phyloP scores from a whole-genome alignment of 2,888 invertebrate genomes.

The Lingula anatina region DNA sequence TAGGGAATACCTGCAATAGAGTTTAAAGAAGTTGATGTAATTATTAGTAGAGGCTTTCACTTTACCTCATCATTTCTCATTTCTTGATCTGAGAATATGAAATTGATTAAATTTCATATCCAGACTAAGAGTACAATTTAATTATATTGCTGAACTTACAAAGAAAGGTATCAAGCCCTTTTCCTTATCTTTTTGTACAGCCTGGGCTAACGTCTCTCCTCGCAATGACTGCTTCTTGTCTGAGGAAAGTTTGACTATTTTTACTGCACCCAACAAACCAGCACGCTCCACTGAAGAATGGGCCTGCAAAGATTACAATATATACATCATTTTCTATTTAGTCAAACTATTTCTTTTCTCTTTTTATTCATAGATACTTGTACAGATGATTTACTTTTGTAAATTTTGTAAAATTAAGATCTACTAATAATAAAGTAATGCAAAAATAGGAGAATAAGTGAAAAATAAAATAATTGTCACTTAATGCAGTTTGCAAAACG shows the following conservation, averaged over 20 bases:
- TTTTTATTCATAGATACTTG: background rate
- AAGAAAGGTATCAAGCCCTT: conserved; percentile 48
- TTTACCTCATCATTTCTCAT: too few species aligned
- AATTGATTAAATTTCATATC: too few species aligned
- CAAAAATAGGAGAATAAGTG: too few species aligned
- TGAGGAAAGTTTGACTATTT: conserved; percentile 30
- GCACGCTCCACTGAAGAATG: conserved; percentile 50
- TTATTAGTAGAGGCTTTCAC: too few species aligned
- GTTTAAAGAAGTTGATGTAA: background rate
- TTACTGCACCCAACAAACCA: conserved; percentile 38
- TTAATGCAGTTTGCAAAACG: too few species aligned
- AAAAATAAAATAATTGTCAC: too few species aligned
- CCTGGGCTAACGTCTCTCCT: conserved; percentile 26
- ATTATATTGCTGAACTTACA: too few species aligned
- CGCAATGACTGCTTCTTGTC: conserved; percentile 31
- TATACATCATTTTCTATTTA: too few species aligned
- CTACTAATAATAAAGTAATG: too few species aligned
- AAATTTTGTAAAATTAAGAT: background rate
- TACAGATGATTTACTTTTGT: background rate
- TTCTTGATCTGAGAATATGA: too few species aligned
- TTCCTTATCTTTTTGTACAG: conserved; percentile 36
- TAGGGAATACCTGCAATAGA: background rate
- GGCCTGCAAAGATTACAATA: conserved; percentile 50
- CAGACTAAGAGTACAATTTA: too few species aligned
- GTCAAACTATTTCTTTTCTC: background rate